Base-by-base conservation (phyloP, 2,113 vertebrate genomes). In the Nerophis lumbriciformis region DNA sequence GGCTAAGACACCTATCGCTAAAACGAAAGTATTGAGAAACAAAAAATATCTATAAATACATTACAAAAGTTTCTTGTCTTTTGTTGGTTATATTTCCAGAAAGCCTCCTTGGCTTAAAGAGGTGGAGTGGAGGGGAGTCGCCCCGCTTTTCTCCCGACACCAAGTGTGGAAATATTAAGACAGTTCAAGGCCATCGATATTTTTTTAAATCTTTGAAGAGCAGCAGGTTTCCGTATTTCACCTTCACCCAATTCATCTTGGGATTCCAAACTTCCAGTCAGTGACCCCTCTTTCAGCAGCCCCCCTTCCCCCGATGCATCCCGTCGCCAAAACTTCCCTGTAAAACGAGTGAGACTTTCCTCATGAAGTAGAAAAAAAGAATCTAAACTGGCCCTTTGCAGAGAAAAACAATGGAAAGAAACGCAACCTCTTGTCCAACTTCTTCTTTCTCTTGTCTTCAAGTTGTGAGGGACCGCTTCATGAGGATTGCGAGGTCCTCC, bases 171-270 rank as follows among this genome's bases (percentile, higher is more conserved):
- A 92, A 91, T 84, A 80, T 85, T 87, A 89, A 90, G 89, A 91
- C 88, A 91, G 87, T 90, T 91, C 89, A 92, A 92, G 90, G 89
- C 91, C 91, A 92, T 92, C 84, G 19, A 86, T 81, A 84, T 86
- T 88, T 88, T 89, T 35, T 15, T 48, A 28, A 28, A 36, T 60
- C 88, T 90, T 90, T 88, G 83, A 90, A 91, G 90, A 92, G 90
- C 90, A 92, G 91, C 91, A 92, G 83, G 87, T 90, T 90, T 91
- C 81, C 75, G 74, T 89, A 85, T 90, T 90, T 87, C 88, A 88
- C 84, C 87, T 82, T 79, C 75, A 85, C 75, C 77, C 80, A 77
- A 16, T 76, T 56, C 66, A 64, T 71, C 72, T 82, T 70, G 77
- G 82, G 85, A 86, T 83, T 82, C 70, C 66, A 19, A 61, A 75